Conservation (phyloP, 2,113 vertebrate genomes). For the Sciurus niger region DNA sequence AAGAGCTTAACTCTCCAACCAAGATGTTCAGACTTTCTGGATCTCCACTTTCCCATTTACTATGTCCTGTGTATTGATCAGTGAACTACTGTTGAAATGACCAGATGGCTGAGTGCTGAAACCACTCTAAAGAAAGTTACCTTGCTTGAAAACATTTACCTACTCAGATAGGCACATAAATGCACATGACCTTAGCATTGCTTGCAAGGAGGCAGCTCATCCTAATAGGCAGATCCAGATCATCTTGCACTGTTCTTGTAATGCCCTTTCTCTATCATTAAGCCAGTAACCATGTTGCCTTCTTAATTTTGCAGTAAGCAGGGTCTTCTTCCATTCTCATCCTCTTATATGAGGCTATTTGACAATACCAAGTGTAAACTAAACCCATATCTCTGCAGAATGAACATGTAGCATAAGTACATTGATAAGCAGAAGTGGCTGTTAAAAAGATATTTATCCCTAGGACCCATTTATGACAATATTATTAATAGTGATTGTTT, state of each 20-base stretch:
- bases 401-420: conserved; percentile 7
- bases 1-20: conserved; percentile 45
- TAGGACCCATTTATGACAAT: conserved; percentile 45
- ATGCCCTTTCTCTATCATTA: background rate
- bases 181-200: conserved; percentile 42
- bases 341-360: background rate
- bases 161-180: conserved; percentile 31
- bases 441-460: conserved; percentile 17
- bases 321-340: background rate
- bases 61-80: background rate
- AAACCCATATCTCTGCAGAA: background rate
- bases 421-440: conserved; percentile 8
- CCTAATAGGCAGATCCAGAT: background rate
- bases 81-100: conserved; percentile 30
- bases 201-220: background rate
- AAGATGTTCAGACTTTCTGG: conserved; percentile 3
- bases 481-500: conserved; percentile 52
- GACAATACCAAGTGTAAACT: background rate
- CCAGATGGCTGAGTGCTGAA: conserved; percentile 29
- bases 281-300: background rate
- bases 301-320: conserved; percentile 16
- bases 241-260: background rate
- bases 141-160: conserved; percentile 36
- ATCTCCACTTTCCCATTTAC: conserved; percentile 31
- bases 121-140: conserved; percentile 4